phyloP scores from a whole-genome alignment of 2,113 vertebrate species.

The Bothrops jararaca region DNA sequence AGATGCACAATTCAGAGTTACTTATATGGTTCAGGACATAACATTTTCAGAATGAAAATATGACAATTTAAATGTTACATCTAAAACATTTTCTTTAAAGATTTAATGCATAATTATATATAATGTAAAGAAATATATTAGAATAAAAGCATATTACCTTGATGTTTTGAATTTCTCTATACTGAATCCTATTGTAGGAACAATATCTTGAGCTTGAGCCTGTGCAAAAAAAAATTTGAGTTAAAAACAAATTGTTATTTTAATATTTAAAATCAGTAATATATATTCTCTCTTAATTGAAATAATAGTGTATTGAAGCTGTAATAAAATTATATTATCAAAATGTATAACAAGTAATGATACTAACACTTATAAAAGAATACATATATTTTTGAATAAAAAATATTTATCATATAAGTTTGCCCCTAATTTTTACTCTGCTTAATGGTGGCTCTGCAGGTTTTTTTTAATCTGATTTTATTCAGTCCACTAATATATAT shows the following conservation, averaged over 20 bases:
- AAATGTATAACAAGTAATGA: neutral
- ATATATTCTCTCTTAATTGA: neutral
- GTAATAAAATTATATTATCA: neutral
- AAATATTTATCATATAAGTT: neutral
- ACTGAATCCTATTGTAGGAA: conserved; percentile 98
- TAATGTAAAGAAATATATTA: neutral
- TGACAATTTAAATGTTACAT: neutral
- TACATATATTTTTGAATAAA: neutral
- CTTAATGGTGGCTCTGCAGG: neutral
- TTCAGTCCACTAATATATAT: neutral
- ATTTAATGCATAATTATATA: neutral
- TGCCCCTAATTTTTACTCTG: neutral
- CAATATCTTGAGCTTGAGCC: conserved; percentile 95
- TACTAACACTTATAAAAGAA: neutral
- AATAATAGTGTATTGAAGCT: neutral
- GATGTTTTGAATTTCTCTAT: conserved; percentile 99
- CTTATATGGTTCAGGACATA: neutral
- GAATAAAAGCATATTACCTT: conserved; percentile 74
- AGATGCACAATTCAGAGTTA: neutral
- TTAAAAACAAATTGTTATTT: conserved; percentile 19
- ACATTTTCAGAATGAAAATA: neutral
- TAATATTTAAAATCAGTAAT: neutral
- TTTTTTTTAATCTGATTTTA: neutral
- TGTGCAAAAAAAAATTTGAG: conserved; percentile 60
- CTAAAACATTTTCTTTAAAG: neutral